Evolutionary conservation across 1,140 invertebrate species (phyloP), one percentile per base, ranked within the genome.

Genomic region (Agrypnia vestita): DNA sequence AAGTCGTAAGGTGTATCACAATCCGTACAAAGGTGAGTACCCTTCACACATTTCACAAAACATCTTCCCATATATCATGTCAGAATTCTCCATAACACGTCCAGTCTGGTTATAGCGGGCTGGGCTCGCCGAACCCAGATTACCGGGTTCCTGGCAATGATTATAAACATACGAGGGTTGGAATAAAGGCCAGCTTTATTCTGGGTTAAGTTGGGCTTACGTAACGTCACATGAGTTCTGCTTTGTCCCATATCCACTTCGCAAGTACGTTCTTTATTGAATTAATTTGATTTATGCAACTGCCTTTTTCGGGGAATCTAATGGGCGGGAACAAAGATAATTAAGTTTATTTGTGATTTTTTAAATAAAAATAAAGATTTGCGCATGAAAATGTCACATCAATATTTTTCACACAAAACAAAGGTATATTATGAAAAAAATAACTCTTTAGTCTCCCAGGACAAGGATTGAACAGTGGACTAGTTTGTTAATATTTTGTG

Each of bases 121-220:
- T 21, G n/a, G 67, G 15, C 25, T 35, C 25, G 25, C 25, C 25
- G 19, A 51, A 8, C 61, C 61, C 9, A 64, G 67, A 71, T 71
- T 71, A 71, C 67, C 44, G 46, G 19, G 15, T 71, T 71, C 11
- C 67, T 49, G 35, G 55, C 55, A 44, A 74, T 74, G 72, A 74
- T 74, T 74, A 74, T 74, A 59, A 74, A 74, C 72, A 44, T 74
- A 59, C 53, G 4, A 17, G 55, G 72, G 25, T 46, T 51, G 72
- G 53, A 59, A 74, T 56, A 43, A 59, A 59, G 35, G 69, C 43
- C 3, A 3, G 72, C 43, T 59, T 74, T 74, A 56, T 25, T 12
- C 72, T 10, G 72, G 35, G 53, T 59, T 74, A 56, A 74, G 72
- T 59, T 43, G 21, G 46, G 72, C 72, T 74, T 74, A 74, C 53